Evolutionary conservation across 2,888 invertebrate species (phyloP), one percentile per base, ranked within the genome.

Genomic region (Melangyna quadrimaculata): DNA sequence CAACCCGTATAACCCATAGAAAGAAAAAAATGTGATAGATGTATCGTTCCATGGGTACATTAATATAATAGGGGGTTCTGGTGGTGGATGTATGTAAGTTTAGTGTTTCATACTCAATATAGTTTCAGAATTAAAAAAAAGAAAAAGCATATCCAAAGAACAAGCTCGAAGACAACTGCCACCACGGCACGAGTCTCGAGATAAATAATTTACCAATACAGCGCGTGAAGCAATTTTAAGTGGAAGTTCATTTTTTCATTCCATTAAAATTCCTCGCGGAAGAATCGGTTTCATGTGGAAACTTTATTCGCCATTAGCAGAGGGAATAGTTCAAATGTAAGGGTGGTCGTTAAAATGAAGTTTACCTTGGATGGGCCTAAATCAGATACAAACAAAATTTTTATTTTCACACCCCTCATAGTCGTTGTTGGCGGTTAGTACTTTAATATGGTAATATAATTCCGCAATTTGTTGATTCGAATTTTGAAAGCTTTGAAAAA

Each of bases 201-300:
- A 83, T 83, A 63, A 83, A 83, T 74, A 70, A 70, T 70, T 83
- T 48, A 79, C 17, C 40, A 65, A n/a, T n/a, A n/a, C n/a, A n/a
- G n/a, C n/a, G 32, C 37, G 22, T 48, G 29, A 37, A 71, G 65
- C 63, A 35, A 65, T 78, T 78, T 73, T 12, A 40, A 43, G 75
- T 35, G 17, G 63, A 17, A 48, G 63, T 29, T 67, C 37, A 9
- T 48, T 71, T 48, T 48, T 53, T 51, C 63, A 4, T 65, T 32
- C 32, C 45, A 65, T 63, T 51, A 51, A 67, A 65, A 57, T 72
- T 78, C 17, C n/a, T 48, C 17, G 2, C 17, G 2, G 2, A 45
- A 78, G 55, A 35, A 55, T 63, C 22, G 24, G 19, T 51, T 51
- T 24, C 14, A 43, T 17, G 4, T n/a, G n/a, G n/a, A n/a, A n/a